phyloP scores from a whole-genome alignment of 92 coral and sea anemone species.

The Metridium senile region DNA sequence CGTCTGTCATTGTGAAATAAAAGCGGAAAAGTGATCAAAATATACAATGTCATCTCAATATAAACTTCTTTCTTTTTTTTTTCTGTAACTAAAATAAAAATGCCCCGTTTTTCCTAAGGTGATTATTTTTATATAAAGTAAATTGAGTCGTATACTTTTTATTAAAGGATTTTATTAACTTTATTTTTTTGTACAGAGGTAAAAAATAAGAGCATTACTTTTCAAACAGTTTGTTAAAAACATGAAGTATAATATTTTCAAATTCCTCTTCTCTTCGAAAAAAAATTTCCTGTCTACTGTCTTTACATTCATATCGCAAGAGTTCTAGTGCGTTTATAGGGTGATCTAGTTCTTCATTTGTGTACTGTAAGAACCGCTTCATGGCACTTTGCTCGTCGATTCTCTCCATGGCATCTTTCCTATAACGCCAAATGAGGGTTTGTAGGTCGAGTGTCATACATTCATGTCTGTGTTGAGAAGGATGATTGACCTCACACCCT shows the following conservation, averaged over 20 bases:
- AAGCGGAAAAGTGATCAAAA: background rate
- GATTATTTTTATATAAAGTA: no score
- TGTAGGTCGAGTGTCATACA: background rate
- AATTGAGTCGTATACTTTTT: no score
- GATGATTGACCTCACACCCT: background rate
- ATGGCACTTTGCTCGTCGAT: background rate
- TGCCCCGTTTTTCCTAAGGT: no score
- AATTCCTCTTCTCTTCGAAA: background rate
- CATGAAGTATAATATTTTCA: background rate
- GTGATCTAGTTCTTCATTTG: background rate
- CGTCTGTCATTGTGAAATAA: background rate
- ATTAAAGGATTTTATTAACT: no score
- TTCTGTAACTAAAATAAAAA: no score
- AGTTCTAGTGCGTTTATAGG: constrained; percentile 1
- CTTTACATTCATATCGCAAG: constrained; percentile 4
- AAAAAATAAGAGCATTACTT: background rate
- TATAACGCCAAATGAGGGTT: background rate
- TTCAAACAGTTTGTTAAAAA: background rate
- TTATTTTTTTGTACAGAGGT: no score
- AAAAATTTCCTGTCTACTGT: constrained; percentile 14
- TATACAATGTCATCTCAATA: background rate
- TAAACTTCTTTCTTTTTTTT: no score
- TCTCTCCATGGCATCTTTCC: background rate
- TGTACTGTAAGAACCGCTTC: background rate
- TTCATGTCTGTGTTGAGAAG: background rate